Evolutionary conservation across 2,888 invertebrate genomes (phyloP).

Genomic region (Nasonovia ribisnigri): DNA sequence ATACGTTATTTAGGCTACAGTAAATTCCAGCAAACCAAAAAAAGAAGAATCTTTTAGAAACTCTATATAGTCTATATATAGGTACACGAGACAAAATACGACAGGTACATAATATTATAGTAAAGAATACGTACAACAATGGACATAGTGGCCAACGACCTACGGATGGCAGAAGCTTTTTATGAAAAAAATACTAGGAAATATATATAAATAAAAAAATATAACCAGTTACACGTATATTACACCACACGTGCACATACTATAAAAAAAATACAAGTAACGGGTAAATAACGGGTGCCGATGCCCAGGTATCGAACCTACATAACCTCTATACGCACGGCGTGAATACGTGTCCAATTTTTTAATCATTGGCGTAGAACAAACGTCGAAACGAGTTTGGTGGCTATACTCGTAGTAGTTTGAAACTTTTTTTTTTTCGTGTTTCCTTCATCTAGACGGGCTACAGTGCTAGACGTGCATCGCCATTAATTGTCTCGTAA

Average conservation of each 20-base stretch:
- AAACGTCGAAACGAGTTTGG: background rate
- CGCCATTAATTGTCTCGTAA: background rate
- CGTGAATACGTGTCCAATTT: constrained; percentile 30
- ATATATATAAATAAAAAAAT: background rate
- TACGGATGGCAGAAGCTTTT: background rate
- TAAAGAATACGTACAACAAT: background rate
- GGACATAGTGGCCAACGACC: background rate
- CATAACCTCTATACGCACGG: background rate
- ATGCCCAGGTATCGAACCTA: background rate
- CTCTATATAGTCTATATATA: background rate
- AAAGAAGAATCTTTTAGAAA: background rate
- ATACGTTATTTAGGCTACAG: background rate
- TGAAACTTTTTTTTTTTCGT: background rate
- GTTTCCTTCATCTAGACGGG: background rate
- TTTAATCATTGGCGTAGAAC: constrained; percentile 24
- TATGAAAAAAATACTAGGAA: background rate
- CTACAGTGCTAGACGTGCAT: background rate
- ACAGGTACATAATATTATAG: no score
- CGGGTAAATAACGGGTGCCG: background rate
- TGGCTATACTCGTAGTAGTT: background rate
- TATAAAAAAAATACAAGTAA: background rate
- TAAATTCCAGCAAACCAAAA: background rate
- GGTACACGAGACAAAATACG: no score
- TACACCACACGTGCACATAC: background rate
- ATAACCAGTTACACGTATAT: background rate